A percentile compares a stretch with the other conserved stretches of the same genome.
phyloP scores from a whole-genome alignment of 2,797 vertebrate genomes.

The Cossypha dichroa region DNA sequence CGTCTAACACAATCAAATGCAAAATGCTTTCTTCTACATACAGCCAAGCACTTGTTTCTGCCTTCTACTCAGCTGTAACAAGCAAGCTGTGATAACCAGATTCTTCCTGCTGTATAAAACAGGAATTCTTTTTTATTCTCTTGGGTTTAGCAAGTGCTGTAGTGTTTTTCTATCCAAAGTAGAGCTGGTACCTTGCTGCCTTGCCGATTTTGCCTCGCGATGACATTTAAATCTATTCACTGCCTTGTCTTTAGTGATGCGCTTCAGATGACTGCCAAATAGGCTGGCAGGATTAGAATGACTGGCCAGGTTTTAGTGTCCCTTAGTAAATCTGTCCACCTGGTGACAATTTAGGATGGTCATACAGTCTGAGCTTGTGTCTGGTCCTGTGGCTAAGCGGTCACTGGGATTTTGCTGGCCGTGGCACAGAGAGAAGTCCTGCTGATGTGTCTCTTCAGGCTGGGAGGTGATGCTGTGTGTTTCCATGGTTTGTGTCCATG shows the following conservation, averaged over 20 bases:
- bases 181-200: not conserved
- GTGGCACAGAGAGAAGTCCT: not conserved
- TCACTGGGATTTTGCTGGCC: not conserved
- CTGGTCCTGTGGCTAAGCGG: not conserved
- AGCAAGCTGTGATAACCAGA: not conserved
- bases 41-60: not conserved
- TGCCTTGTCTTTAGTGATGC: not conserved
- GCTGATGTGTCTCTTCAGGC: not conserved
- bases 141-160: not conserved
- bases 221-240: not conserved
- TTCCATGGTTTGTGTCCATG: not conserved
- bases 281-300: conserved; percentile 17
- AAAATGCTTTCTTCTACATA: not conserved
- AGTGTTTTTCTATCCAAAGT: not conserved
- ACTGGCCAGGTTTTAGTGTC: not conserved
- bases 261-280: not conserved
- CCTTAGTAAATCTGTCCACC: conserved; percentile 11
- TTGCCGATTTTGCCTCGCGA: conserved; percentile 11
- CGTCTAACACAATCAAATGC: not conserved
- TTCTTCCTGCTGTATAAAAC: not conserved
- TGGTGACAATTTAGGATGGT: not conserved
- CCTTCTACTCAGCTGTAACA: not conserved
- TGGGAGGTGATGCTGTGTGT: not conserved
- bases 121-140: not conserved
- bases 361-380: not conserved